Evolutionary conservation across 2,113 vertebrate genomes (phyloP).

Genomic region (Trichomycterus rosablanca): DNA sequence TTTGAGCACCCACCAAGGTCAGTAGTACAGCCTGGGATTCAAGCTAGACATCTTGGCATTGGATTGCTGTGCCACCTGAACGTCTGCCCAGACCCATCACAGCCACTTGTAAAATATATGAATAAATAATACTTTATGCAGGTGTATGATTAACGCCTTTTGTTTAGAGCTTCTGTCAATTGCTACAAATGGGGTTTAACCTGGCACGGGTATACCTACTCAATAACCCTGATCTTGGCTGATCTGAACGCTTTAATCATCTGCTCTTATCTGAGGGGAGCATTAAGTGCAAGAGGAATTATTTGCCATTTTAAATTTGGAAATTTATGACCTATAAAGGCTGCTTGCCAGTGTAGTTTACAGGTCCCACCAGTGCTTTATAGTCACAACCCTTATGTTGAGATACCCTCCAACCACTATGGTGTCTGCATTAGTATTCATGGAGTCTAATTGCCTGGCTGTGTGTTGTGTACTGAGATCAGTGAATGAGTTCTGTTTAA

Average conservation of each 20-base stretch:
- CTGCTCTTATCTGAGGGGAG: constrained; percentile 6
- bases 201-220: constrained; percentile 10
- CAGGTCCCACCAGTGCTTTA: constrained; percentile 25
- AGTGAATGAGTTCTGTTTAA: constrained; percentile 17
- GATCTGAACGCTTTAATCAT: constrained; percentile 3
- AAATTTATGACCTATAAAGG: constrained; percentile 41
- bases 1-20: too few species aligned
- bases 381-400: constrained; percentile 27
- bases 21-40: too few species aligned
- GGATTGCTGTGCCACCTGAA: too few species aligned
- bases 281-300: constrained; percentile 31
- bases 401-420: constrained; percentile 9
- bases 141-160: too few species aligned
- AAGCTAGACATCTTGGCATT: too few species aligned
- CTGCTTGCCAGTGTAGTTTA: constrained; percentile 27
- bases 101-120: too few species aligned
- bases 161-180: background rate
- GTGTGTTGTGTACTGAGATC: constrained; percentile 24
- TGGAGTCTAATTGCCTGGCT: constrained; percentile 28
- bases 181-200: background rate
- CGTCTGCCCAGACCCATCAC: too few species aligned
- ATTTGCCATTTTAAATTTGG: constrained; percentile 42
- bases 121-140: too few species aligned
- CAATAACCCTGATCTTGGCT: constrained; percentile 12
- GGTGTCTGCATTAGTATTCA: constrained; percentile 39